Conservation (phyloP, 1,140 invertebrate species). For the Apis cerana region DNA sequence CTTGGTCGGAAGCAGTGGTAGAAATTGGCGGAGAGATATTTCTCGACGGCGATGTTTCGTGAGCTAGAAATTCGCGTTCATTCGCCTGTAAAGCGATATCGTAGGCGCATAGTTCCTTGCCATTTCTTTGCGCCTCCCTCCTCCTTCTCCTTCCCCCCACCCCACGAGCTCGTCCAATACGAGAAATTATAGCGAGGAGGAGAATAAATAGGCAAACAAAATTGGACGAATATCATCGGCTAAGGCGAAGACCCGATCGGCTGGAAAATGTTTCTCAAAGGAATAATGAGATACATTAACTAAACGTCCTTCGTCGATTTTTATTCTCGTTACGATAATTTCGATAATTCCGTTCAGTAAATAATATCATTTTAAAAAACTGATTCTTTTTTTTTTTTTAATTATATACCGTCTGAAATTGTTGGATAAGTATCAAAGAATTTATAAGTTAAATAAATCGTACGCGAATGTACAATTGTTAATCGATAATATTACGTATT, state of each 20-base stretch:
- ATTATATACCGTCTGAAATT: too few species aligned
- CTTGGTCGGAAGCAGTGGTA: constrained; percentile 12
- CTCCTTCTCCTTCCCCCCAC: too few species aligned
- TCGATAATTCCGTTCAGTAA: too few species aligned
- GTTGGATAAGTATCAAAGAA: too few species aligned
- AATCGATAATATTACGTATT: too few species aligned
- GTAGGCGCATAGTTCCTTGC: constrained; percentile 23
- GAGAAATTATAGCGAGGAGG: constrained; percentile 31
- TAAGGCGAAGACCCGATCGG: neutral
- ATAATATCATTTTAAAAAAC: too few species aligned
- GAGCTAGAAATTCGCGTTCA: constrained; percentile 61
- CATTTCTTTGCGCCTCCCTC: neutral
- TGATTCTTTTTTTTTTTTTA: too few species aligned
- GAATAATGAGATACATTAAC: neutral
- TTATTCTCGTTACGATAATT: too few species aligned
- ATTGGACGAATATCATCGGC: neutral
- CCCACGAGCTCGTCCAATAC: constrained; percentile 1
- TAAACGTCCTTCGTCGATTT: too few species aligned
- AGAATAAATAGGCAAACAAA: constrained; percentile 19
- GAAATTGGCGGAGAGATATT: constrained; percentile 39
- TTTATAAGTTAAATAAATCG: too few species aligned
- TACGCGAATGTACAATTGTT: too few species aligned
- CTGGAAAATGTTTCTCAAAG: constrained; percentile 1
- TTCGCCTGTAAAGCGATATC: constrained; percentile 61
- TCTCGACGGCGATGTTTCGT: constrained; percentile 44